Percentiles rank a stretch among this genome's conserved stretches.
phyloP scores from a whole-genome alignment of 2,888 invertebrate species.

The Pammene aurita region DNA sequence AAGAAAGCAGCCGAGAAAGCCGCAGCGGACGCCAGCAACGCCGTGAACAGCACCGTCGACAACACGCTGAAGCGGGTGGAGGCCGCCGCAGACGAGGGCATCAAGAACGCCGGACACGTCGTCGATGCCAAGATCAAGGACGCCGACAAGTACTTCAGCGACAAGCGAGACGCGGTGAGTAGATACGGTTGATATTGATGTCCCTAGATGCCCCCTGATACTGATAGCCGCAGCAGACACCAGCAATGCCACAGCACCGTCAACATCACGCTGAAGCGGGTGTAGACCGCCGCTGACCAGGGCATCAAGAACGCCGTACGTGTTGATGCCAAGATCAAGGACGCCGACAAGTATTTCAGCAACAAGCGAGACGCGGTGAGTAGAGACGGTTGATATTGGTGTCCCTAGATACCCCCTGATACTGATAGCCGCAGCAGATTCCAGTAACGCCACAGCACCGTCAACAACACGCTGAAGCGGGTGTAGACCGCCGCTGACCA shows the following conservation, averaged over 20 bases:
- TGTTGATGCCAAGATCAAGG: no score
- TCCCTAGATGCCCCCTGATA: no score
- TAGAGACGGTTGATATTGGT: no score
- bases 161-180: slow-evolving; percentile 80
- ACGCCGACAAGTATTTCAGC: no score
- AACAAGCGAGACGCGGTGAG: no score
- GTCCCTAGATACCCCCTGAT: no score
- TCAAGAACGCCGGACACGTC: slow-evolving; percentile 82
- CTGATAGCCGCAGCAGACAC: no score
- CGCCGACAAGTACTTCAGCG: slow-evolving; percentile 84
- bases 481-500: slow-evolving; percentile 79
- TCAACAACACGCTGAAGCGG: slow-evolving; percentile 73
- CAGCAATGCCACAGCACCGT: no score
- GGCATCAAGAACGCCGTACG: no score
- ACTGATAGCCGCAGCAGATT: slow-evolving; percentile 75
- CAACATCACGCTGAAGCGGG: no score
- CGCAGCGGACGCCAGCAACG: slow-evolving; percentile 75
- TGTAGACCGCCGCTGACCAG: no score
- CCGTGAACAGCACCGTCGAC: slow-evolving; percentile 73
- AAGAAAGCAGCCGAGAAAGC: slow-evolving; percentile 80
- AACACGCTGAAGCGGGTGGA: slow-evolving; percentile 73
- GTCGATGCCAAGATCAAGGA: slow-evolving; percentile 85
- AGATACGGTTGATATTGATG: no score
- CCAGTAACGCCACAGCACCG: slow-evolving; percentile 71
- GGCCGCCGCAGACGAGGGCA: slow-evolving; percentile 79